These are phyloP conservation scores for Channa maculata DNA, from an alignment of 2,113 vertebrate genomes.

Conservation along the genomic window DNA sequence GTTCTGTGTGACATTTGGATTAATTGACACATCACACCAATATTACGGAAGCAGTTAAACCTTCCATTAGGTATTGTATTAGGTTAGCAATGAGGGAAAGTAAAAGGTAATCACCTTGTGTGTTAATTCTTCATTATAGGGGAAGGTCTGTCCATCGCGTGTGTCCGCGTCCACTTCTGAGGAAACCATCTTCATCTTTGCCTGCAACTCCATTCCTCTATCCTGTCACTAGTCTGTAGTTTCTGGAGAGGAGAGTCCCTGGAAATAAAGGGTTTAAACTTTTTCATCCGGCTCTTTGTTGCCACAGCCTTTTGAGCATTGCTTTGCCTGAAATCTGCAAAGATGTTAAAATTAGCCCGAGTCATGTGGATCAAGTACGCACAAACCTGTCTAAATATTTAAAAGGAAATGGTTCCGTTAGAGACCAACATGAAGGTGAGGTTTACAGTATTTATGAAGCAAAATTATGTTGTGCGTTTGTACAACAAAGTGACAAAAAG, in stretches of 20 bases:
- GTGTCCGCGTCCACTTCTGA: conserved; percentile 56
- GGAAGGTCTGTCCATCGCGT: conserved; percentile 56
- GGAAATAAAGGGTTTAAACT: not conserved
- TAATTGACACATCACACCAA: too few relatives aligned
- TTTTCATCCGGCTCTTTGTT: not conserved
- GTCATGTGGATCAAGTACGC: not conserved
- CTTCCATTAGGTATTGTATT: too few relatives aligned
- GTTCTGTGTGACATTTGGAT: too few relatives aligned
- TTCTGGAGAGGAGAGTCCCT: not conserved
- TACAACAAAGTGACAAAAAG: conserved; percentile 26
- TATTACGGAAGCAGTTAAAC: too few relatives aligned
- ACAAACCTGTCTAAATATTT: conserved; percentile 47
- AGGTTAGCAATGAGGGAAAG: too few relatives aligned
- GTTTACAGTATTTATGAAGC: conserved; percentile 61
- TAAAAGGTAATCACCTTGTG: conserved; percentile 79
- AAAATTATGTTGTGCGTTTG: conserved; percentile 21
- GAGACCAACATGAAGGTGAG: conserved; percentile 8
- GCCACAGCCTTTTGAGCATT: not conserved
- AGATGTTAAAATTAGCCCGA: not conserved
- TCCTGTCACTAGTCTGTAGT: not conserved
- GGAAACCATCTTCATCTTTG: conserved; percentile 24
- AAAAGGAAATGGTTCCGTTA: conserved; percentile 7
- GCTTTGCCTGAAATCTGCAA: not conserved
- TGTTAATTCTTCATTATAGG: conserved; percentile 81
- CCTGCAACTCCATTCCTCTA: conserved; percentile 35